Percentiles rank a stretch among this genome's conserved stretches.
Conservation (phyloP, 2,113 vertebrate genomes). For the Herpetotheres cachinnans region DNA sequence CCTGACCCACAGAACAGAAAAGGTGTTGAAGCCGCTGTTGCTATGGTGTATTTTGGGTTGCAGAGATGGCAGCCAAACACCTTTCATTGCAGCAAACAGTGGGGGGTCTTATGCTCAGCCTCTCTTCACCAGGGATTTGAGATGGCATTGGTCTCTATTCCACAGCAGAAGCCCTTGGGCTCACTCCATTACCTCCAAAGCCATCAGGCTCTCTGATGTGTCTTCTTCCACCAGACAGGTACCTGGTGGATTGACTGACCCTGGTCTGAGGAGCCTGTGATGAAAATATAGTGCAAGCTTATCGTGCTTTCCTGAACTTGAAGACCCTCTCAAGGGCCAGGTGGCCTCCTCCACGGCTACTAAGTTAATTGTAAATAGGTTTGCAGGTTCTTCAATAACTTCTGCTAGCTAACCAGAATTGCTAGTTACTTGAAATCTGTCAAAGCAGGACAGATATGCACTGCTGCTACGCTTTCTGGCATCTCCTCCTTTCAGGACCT, state of each 20-base stretch:
- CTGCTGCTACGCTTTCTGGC: background rate
- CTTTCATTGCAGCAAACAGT: background rate
- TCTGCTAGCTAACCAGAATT: background rate
- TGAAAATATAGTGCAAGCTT: fast-evolving
- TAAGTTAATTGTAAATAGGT: background rate
- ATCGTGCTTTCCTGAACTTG: background rate
- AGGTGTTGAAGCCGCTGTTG: background rate
- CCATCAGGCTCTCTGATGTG: background rate
- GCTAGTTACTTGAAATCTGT: background rate
- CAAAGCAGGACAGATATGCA: background rate
- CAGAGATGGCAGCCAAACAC: background rate
- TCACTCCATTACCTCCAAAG: background rate
- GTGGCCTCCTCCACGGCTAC: background rate
- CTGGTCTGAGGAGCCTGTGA: background rate
- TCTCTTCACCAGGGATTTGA: background rate
- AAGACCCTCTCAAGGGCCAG: background rate
- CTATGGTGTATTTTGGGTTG: background rate
- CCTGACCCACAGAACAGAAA: background rate
- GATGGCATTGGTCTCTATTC: background rate
- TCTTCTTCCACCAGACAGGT: background rate
- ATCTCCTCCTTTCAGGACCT: background rate
- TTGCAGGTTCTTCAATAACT: background rate
- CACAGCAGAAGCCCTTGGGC: background rate
- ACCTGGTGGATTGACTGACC: background rate
- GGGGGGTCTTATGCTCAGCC: background rate